Evolutionary conservation across 2,888 invertebrate genomes (phyloP).

Genomic region (Mythimna pallens): DNA sequence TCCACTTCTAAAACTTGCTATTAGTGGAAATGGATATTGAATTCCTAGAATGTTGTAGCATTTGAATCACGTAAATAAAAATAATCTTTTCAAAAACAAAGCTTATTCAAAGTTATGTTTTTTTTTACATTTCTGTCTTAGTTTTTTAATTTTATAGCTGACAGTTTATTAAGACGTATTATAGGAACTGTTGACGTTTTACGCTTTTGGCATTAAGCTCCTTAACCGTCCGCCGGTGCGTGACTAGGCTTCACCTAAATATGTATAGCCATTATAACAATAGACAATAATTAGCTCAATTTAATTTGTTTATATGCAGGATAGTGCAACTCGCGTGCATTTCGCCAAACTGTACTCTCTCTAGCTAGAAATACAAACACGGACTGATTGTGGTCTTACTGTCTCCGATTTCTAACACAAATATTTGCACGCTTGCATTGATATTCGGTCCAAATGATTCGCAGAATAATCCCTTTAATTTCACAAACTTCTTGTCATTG

Average conservation of each 20-base stretch:
- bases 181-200: too few relatives aligned
- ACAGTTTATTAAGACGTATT: too few relatives aligned
- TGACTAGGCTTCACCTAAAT: not conserved
- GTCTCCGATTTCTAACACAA: slow-evolving; percentile 27
- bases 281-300: not conserved
- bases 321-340: slow-evolving; percentile 28
- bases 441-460: not conserved
- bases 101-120: too few relatives aligned
- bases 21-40: too few relatives aligned
- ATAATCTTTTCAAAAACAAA: too few relatives aligned
- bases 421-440: slow-evolving; percentile 41
- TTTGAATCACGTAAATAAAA: too few relatives aligned
- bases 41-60: too few relatives aligned
- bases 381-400: slow-evolving; percentile 27
- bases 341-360: slow-evolving; percentile 36
- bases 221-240: too few relatives aligned
- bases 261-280: not conserved
- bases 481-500: not conserved
- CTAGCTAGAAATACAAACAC: slow-evolving; percentile 1
- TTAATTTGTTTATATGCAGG: not conserved
- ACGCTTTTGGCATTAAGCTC: too few relatives aligned
- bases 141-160: too few relatives aligned
- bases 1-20: too few relatives aligned
- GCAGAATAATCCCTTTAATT: not conserved
- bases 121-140: too few relatives aligned